Percentiles rank a stretch among this genome's conserved stretches.
Evolutionary conservation across 2,888 invertebrate species (phyloP).

Genomic region (Ischnura elegans): DNA sequence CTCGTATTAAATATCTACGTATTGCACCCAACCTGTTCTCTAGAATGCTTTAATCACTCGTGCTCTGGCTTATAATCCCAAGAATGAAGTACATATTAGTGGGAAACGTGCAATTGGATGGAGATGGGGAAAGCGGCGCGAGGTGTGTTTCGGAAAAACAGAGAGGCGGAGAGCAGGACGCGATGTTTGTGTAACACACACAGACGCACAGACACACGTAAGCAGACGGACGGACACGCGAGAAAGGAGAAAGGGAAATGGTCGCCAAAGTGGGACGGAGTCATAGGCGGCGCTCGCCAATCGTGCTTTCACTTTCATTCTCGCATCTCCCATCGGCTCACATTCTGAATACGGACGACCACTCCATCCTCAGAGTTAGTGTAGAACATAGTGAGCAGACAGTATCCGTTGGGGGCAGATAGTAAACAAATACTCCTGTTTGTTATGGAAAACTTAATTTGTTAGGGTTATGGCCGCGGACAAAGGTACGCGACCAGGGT

Average conservation of each 20-base stretch:
- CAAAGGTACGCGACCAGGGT: too few relatives aligned
- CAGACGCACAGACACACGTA: background rate
- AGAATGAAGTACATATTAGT: background rate
- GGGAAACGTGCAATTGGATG: background rate
- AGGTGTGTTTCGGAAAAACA: background rate
- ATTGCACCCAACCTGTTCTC: too few relatives aligned
- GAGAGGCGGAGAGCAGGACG: background rate
- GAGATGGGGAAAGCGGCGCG: background rate
- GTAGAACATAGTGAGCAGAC: too few relatives aligned
- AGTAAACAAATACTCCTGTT: background rate
- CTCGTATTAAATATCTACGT: too few relatives aligned
- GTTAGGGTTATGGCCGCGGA: too few relatives aligned
- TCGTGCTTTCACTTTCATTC: slow-evolving; percentile 20
- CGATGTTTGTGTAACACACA: background rate
- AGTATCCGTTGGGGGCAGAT: background rate
- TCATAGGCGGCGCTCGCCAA: background rate
- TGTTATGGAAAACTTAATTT: too few relatives aligned
- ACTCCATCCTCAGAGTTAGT: too few relatives aligned
- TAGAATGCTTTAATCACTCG: too few relatives aligned
- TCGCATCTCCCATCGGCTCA: background rate
- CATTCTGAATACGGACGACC: too few relatives aligned
- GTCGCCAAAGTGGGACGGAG: background rate
- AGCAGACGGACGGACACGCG: too few relatives aligned
- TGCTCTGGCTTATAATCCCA: too few relatives aligned
- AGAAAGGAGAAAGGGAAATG: too few relatives aligned